Evolutionary conservation across 2,888 invertebrate genomes (phyloP).

Genomic region (Macrophya annulata): DNA sequence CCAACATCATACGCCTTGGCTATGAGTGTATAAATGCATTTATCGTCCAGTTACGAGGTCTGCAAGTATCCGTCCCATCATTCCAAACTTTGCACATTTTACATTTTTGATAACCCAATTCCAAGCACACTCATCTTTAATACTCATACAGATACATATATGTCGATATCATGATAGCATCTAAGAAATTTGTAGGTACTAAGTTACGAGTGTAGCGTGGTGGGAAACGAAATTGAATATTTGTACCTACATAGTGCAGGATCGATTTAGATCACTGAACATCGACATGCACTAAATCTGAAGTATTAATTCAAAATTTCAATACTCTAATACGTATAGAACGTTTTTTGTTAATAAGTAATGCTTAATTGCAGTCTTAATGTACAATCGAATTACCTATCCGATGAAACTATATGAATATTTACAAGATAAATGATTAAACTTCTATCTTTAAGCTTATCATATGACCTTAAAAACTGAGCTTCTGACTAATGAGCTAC

Average conservation of each 20-base stretch:
- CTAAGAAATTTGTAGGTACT: not conserved
- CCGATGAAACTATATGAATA: not conserved
- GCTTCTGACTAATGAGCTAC: not conserved
- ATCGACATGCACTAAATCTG: too few species aligned
- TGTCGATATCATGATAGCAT: not conserved
- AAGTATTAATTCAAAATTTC: too few species aligned
- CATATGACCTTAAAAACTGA: not conserved
- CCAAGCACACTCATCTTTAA: not conserved
- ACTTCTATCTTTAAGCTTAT: not conserved
- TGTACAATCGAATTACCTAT: not conserved
- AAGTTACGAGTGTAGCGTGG: not conserved
- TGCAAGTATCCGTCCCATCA: not conserved
- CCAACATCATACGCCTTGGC: not conserved
- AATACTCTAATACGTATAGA: not conserved
- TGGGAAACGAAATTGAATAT: not conserved
- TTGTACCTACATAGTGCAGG: not conserved
- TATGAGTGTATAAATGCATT: not conserved
- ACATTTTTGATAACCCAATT: too few species aligned
- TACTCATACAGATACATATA: not conserved
- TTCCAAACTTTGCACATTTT: not conserved
- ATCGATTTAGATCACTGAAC: not conserved
- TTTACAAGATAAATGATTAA: not conserved
- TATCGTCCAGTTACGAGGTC: not conserved
- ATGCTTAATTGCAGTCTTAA: not conserved
- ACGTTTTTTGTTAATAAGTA: not conserved